Evolutionary conservation across 1,140 invertebrate species (phyloP).

Genomic region (Pomacea maculata): DNA sequence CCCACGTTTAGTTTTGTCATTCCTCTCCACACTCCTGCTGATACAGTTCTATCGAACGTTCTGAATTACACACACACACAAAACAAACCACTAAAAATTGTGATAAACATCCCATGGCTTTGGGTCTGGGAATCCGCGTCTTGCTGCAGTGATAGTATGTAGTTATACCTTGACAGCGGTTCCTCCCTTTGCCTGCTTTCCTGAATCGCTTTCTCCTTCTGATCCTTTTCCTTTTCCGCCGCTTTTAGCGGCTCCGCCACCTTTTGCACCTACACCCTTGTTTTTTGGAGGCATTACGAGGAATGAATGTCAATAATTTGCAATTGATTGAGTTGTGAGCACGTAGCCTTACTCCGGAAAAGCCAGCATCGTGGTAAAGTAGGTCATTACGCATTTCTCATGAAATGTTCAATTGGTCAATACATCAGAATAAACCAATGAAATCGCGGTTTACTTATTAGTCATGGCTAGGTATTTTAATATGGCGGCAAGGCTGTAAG

Average conservation of each 20-base stretch:
- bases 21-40: no score
- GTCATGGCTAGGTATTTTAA: constrained; percentile 24
- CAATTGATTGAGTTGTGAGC: neutral
- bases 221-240: constrained; percentile 50
- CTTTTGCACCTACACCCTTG: constrained; percentile 51
- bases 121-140: no score
- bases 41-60: no score
- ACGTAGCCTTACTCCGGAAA: neutral
- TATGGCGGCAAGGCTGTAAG: constrained; percentile 28
- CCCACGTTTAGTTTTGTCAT: neutral
- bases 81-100: neutral
- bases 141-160: neutral
- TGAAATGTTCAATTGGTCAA: constrained; percentile 17
- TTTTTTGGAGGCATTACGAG: constrained; percentile 49
- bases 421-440: constrained; percentile 21
- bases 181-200: constrained; percentile 66
- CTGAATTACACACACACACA: neutral
- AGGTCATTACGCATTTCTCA: constrained; percentile 11
- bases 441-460: constrained; percentile 17
- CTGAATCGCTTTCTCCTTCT: constrained; percentile 37
- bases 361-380: neutral
- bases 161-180: constrained; percentile 24
- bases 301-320: neutral
- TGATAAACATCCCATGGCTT: neutral
- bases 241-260: constrained; percentile 40